phyloP scores from a whole-genome alignment of 1,140 invertebrate genomes.

The Heterodera carotae region DNA sequence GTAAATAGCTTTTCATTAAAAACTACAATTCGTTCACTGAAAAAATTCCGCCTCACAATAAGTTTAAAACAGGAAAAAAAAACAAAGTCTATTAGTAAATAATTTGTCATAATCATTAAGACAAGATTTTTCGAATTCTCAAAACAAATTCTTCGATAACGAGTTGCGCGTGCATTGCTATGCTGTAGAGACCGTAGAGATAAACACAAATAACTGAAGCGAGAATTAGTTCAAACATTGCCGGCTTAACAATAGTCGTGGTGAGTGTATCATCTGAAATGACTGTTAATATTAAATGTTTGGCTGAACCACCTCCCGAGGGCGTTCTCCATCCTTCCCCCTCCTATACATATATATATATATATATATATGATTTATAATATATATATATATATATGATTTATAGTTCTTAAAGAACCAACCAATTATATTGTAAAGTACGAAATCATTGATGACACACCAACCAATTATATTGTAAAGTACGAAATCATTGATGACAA shows the following conservation, averaged over 20 bases:
- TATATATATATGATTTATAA: too few relatives aligned
- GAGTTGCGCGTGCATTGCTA: constrained; percentile 38
- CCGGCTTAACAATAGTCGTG: constrained; percentile 83
- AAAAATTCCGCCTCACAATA: too few relatives aligned
- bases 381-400: too few relatives aligned
- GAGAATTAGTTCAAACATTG: constrained; percentile 91
- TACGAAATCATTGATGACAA: constrained; percentile 40
- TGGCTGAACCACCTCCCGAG: too few relatives aligned
- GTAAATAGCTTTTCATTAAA: too few relatives aligned
- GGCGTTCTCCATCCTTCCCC: too few relatives aligned
- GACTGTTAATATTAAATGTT: background rate
- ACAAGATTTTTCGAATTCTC: constrained; percentile 23
- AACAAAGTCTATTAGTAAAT: too few relatives aligned
- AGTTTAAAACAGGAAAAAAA: too few relatives aligned
- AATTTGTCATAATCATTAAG: too few relatives aligned
- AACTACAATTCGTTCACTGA: too few relatives aligned
- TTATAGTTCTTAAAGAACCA: too few relatives aligned
- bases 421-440: background rate
- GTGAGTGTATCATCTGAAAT: constrained; percentile 52
- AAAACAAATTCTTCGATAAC: constrained; percentile 33
- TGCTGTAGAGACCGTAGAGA: constrained; percentile 76
- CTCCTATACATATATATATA: too few relatives aligned
- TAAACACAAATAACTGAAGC: constrained; percentile 82
- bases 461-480: constrained; percentile 44
- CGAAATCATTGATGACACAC: background rate